phyloP scores from a whole-genome alignment of 1,140 invertebrate species.

The Trachymyrmex cornetzi region DNA sequence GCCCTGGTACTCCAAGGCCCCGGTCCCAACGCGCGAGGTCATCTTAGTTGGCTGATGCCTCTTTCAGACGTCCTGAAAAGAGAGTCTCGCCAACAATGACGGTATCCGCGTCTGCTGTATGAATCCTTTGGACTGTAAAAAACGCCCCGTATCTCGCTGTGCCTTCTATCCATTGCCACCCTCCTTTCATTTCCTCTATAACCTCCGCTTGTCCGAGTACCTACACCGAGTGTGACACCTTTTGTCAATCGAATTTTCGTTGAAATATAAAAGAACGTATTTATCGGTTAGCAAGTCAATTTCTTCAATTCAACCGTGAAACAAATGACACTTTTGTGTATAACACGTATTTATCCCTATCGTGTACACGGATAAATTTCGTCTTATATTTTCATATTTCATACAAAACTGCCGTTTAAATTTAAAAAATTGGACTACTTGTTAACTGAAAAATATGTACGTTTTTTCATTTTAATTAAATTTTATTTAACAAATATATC shows the following conservation, averaged over 20 bases:
- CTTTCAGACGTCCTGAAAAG: constrained; percentile 78
- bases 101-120: constrained; percentile 61
- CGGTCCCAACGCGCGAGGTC: constrained; percentile 74
- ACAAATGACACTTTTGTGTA: too few relatives aligned
- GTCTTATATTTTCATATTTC: neutral
- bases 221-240: constrained; percentile 76
- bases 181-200: constrained; percentile 47
- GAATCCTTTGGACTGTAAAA: constrained; percentile 64
- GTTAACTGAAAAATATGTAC: neutral
- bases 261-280: too few relatives aligned
- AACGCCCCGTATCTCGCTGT: constrained; percentile 69
- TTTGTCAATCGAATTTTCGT: constrained; percentile 48
- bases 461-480: neutral
- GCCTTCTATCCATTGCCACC: constrained; percentile 52
- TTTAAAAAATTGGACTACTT: neutral
- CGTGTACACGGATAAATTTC: neutral
- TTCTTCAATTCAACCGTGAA: too few relatives aligned
- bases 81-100: constrained; percentile 80
- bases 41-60: constrained; percentile 76
- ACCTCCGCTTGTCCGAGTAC: neutral
- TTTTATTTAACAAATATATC: neutral
- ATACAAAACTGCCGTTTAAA: neutral
- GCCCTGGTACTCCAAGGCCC: constrained; percentile 72
- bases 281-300: too few relatives aligned
- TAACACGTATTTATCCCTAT: too few relatives aligned